A percentile compares a stretch with the other conserved stretches of the same genome.
These are phyloP conservation scores for Microvelia longipes DNA, from an alignment of 1,140 invertebrate species.

Conservation along the genomic window DNA sequence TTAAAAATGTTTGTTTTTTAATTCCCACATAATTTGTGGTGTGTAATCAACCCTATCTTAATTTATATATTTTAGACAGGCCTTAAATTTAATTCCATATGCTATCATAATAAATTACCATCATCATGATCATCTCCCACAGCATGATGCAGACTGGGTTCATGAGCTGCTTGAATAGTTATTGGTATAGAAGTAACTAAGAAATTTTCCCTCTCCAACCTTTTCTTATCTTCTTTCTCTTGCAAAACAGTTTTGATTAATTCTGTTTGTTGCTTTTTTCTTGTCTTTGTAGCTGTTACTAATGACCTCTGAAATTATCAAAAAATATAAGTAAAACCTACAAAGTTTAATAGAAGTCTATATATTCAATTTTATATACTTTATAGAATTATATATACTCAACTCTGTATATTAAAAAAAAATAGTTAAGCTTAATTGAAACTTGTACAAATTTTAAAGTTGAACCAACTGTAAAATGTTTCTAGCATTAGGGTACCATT, in stretches of 20 bases:
- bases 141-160: constrained; percentile 78
- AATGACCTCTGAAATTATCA: constrained; percentile 80
- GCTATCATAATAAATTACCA: constrained; percentile 39
- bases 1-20: too few species aligned
- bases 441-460: too few species aligned
- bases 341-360: constrained; percentile 37
- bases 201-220: constrained; percentile 87
- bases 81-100: too few species aligned
- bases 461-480: too few species aligned
- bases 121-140: constrained; percentile 74
- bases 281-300: constrained; percentile 94
- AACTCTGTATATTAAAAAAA: too few species aligned
- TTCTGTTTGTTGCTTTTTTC: constrained; percentile 97
- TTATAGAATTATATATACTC: too few species aligned
- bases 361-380: too few species aligned
- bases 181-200: constrained; percentile 92
- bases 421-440: too few species aligned
- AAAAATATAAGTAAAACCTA: background rate
- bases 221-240: constrained; percentile 87
- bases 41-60: too few species aligned
- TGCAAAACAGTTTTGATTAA: constrained; percentile 86
- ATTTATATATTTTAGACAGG: too few species aligned
- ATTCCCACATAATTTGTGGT: too few species aligned
- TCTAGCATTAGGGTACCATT: too few species aligned
- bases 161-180: constrained; percentile 86